A percentile compares a stretch with the other conserved stretches of the same genome.
phyloP scores from a whole-genome alignment of 2,113 vertebrate genomes.

The Plecturocebus donacophilus region DNA sequence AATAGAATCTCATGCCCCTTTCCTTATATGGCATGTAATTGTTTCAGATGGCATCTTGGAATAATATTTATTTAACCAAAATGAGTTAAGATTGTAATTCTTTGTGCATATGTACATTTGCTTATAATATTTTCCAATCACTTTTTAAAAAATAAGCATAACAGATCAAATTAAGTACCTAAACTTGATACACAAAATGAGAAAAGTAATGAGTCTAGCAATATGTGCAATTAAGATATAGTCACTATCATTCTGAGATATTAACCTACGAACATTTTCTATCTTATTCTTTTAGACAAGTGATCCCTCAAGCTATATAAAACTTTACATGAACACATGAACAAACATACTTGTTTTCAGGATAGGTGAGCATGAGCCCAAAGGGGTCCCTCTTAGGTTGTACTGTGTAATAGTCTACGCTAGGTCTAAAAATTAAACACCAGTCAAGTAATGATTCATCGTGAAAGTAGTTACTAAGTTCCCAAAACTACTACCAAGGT shows the following conservation, averaged over 20 bases:
- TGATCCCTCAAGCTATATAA: background rate
- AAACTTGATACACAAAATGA: background rate
- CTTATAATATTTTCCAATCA: background rate
- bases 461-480: background rate
- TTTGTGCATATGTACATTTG: background rate
- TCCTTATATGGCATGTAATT: background rate
- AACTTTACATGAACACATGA: background rate
- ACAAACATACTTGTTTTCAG: background rate
- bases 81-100: background rate
- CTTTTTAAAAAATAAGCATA: background rate
- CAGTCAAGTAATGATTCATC: background rate
- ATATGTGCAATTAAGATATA: background rate
- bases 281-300: background rate
- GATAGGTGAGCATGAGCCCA: background rate
- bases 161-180: background rate
- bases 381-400: background rate
- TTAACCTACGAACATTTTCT: background rate
- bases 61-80: slow-evolving; percentile 15
- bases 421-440: background rate
- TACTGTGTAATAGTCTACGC: rapidly evolving
- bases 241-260: background rate
- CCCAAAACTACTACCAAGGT: background rate
- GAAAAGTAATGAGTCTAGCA: background rate
- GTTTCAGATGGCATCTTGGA: background rate
- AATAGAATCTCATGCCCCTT: background rate